Conservation (phyloP, 2,797 vertebrate species). For the Crax fasciolata region DNA sequence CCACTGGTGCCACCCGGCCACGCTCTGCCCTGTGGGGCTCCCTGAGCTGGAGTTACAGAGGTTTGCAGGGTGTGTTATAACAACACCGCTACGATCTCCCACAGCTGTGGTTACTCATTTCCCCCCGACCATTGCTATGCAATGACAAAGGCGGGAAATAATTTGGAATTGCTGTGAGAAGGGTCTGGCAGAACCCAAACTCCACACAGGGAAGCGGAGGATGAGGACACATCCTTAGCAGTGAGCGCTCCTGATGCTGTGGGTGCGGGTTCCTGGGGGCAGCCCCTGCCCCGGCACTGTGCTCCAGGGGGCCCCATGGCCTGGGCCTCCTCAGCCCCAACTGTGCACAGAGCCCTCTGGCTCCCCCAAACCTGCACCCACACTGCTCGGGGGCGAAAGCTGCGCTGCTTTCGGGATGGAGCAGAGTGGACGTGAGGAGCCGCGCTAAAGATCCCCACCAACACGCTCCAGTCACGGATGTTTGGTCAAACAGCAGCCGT, state of each 20-base stretch:
- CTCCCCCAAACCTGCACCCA: no score
- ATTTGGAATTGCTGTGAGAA: neutral
- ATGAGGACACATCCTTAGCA: neutral
- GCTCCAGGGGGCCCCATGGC: neutral
- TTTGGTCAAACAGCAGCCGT: neutral
- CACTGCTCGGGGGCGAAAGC: neutral
- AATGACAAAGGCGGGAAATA: neutral
- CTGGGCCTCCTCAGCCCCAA: neutral
- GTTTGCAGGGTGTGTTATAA: neutral
- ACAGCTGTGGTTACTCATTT: neutral
- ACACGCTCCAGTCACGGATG: no score
- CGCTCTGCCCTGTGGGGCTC: neutral
- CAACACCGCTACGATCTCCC: neutral
- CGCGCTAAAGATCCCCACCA: no score
- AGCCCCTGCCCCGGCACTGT: neutral
- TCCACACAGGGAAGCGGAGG: neutral
- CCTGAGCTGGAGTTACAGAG: constrained; percentile 18
- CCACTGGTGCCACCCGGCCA: neutral
- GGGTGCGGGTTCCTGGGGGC: neutral
- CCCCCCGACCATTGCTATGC: accelerated
- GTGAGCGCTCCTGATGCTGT: no score
- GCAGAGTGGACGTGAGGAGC: neutral
- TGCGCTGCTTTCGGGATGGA: neutral
- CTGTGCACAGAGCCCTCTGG: neutral
- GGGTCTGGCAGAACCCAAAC: neutral